These are phyloP conservation scores for Hypomesus transpacificus DNA, from an alignment of 2,113 vertebrate genomes.

Conservation along the genomic window DNA sequence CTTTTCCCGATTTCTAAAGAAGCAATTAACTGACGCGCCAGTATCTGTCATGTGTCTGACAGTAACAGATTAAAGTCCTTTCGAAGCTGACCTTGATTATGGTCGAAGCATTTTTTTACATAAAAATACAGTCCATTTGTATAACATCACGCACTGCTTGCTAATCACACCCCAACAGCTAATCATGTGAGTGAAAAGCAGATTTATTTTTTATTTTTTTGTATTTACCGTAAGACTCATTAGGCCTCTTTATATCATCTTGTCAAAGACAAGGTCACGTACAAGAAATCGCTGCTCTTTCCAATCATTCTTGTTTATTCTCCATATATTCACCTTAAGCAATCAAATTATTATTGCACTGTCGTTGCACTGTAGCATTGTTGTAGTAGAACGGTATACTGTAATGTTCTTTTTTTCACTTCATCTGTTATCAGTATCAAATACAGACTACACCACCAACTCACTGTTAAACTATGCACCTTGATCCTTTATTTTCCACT, in stretches of 20 bases:
- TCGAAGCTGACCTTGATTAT: slow-evolving; percentile 63
- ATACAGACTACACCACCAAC: too few relatives aligned
- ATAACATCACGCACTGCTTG: neutral
- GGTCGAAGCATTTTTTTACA: slow-evolving; percentile 39
- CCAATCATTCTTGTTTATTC: too few relatives aligned
- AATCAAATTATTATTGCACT: too few relatives aligned
- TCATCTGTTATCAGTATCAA: too few relatives aligned
- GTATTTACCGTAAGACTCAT: slow-evolving; percentile 28
- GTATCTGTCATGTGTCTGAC: slow-evolving; percentile 62
- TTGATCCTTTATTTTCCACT: too few relatives aligned
- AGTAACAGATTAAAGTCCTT: slow-evolving; percentile 71
- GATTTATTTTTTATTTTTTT: slow-evolving; percentile 9
- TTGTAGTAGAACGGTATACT: too few relatives aligned
- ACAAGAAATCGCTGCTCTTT: too few relatives aligned
- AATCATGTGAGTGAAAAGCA: slow-evolving; percentile 64
- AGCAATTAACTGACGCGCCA: slow-evolving; percentile 68
- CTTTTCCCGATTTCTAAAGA: slow-evolving; percentile 58
- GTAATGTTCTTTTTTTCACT: too few relatives aligned
- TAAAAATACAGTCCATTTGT: slow-evolving; percentile 29
- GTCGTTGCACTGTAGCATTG: too few relatives aligned
- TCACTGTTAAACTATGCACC: too few relatives aligned
- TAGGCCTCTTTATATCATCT: neutral
- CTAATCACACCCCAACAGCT: slow-evolving; percentile 62
- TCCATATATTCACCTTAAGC: too few relatives aligned
- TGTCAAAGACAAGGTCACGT: neutral